These are phyloP conservation scores for Lycocorax pyrrhopterus DNA, from an alignment of 2,113 vertebrate genomes.

Conservation along the genomic window DNA sequence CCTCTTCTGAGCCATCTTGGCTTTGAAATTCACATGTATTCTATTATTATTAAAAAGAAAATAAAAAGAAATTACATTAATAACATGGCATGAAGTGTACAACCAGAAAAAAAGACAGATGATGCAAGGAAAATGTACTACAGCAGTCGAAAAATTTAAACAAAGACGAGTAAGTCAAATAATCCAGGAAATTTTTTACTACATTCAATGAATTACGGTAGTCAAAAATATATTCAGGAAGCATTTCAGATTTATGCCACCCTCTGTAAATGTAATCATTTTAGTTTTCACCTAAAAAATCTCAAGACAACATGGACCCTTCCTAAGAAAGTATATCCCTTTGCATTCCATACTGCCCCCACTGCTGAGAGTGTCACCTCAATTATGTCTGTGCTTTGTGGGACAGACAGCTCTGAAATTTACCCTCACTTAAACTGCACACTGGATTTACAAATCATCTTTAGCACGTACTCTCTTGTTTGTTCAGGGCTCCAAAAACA, in stretches of 20 bases:
- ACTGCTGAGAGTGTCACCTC: background rate
- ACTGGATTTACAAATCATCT: background rate
- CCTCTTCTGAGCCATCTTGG: slow-evolving; percentile 79
- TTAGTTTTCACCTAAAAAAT: background rate
- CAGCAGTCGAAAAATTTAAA: background rate
- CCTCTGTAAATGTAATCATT: background rate
- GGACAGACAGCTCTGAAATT: background rate
- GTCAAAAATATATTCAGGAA: background rate
- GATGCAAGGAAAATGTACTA: background rate
- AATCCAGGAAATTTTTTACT: background rate
- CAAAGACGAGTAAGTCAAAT: background rate
- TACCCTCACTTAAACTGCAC: background rate
- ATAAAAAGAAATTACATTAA: background rate
- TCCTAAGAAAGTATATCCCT: background rate
- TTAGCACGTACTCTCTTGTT: background rate
- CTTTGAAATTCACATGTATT: background rate
- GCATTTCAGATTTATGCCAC: background rate
- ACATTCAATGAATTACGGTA: background rate
- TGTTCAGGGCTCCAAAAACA: background rate
- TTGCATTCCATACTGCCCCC: background rate
- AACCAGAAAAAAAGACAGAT: background rate
- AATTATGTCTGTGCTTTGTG: accelerated
- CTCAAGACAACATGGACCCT: background rate
- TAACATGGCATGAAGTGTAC: background rate
- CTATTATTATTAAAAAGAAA: background rate